Evolutionary conservation across 2,888 invertebrate genomes (phyloP).

Genomic region (Selenia dentaria): DNA sequence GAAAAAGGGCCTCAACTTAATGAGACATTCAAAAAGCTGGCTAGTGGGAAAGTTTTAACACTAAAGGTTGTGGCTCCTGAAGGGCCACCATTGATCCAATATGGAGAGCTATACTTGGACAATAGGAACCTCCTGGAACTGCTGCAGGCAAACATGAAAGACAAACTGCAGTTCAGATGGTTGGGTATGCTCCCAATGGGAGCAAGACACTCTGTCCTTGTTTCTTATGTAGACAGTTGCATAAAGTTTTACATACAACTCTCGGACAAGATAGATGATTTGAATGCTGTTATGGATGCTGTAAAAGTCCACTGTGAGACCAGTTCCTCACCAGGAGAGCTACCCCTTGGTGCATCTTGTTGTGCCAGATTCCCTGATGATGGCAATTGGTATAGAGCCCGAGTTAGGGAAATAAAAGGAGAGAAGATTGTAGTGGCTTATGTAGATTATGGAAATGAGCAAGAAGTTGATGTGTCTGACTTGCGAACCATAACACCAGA

Average conservation of each 20-base stretch:
- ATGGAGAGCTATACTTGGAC: conserved; percentile 88
- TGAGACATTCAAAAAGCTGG: conserved; percentile 88
- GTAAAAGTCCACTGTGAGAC: conserved; percentile 85
- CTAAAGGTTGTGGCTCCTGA: conserved; percentile 88
- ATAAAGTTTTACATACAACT: conserved; percentile 90
- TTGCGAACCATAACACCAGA: conserved; percentile 87
- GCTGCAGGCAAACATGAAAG: conserved; percentile 70
- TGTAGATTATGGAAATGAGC: conserved; percentile 98
- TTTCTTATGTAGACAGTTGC: conserved; percentile 88
- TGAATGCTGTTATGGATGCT: conserved; percentile 88
- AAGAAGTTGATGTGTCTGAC: conserved; percentile 86
- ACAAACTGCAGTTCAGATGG: conserved; percentile 69
- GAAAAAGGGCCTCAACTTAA: conserved; percentile 85
- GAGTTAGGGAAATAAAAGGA: conserved; percentile 86
- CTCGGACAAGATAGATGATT: conserved; percentile 82
- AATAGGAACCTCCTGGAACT: conserved; percentile 85
- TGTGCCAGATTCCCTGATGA: conserved; percentile 92
- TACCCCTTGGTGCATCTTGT: conserved; percentile 87
- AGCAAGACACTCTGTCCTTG: conserved; percentile 77
- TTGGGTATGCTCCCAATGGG: conserved; percentile 64
- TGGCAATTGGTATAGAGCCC: conserved; percentile 96
- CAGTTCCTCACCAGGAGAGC: conserved; percentile 68
- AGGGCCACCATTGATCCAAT: conserved; percentile 89
- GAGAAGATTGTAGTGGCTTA: conserved; percentile 89
- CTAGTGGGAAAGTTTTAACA: conserved; percentile 85